A percentile compares a stretch with the other conserved stretches of the same genome.
Evolutionary conservation across 2,797 vertebrate genomes (phyloP).

Genomic region (Falco naumanni): DNA sequence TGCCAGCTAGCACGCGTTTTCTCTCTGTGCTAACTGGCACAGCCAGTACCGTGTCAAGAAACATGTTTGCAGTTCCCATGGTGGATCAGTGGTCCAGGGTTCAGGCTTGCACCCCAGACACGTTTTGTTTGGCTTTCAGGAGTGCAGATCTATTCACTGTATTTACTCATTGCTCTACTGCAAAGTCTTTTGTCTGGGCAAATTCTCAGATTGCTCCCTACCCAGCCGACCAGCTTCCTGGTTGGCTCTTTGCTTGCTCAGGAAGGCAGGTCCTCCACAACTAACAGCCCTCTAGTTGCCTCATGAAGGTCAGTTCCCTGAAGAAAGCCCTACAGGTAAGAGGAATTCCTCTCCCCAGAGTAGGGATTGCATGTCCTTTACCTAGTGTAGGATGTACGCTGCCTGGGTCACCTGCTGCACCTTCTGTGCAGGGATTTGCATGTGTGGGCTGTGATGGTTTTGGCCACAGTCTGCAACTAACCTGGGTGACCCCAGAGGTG

Average conservation of each 20-base stretch:
- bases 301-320: neutral
- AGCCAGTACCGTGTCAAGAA: neutral
- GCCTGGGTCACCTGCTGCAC: neutral
- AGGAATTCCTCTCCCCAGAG: neutral
- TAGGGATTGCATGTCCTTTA: rapidly evolving
- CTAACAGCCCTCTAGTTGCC: neutral
- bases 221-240: neutral
- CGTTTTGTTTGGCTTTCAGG: neutral
- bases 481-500: no score
- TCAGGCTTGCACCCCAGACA: neutral
- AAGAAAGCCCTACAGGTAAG: neutral
- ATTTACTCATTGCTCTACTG: rapidly evolving
- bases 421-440: neutral
- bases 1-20: rapidly evolving
- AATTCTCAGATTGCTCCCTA: neutral
- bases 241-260: neutral
- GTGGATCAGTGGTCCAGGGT: neutral
- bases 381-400: rapidly evolving
- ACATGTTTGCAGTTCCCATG: neutral
- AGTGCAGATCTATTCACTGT: neutral
- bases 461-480: neutral
- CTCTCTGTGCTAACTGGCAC: neutral
- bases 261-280: neutral
- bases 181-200: neutral
- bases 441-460: neutral